Evolutionary conservation across 2,113 vertebrate genomes (phyloP), one percentile per base, ranked within the genome.

Genomic region (Prinia subflava): DNA sequence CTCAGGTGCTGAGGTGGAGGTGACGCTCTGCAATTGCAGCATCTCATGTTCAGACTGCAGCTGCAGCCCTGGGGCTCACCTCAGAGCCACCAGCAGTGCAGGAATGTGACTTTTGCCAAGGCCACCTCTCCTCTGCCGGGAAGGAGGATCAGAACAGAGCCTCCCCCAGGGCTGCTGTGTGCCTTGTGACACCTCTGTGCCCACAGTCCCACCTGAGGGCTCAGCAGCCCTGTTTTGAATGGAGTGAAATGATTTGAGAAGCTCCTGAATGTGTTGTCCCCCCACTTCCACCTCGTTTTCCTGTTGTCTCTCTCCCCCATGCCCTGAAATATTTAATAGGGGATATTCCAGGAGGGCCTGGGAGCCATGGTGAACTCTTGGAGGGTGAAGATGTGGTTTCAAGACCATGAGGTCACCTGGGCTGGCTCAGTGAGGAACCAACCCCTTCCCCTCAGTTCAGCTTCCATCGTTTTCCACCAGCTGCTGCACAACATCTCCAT

Each of bases 41-140:
- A 37, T 35, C 77, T 59, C 2, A 5, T 1, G 2, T 13, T 6
- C 0, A 1, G 13, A 25, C 9, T 0, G 0, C 0, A 4, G 3
- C 73, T 18, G 35, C 21, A 62, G 59, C 77, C 60, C 44, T 25
- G 1, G 49, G 27, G 16, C 74, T 44, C 39, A 10, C 13, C 90
- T 20, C 41, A 11, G 30, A 75, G 56, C 65, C 70, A 28, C 8
- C 52, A 53, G 49, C 33, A 35, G 7, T 8, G 37, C 5, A 67
- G 87, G 77, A 70, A 50, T 25, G 44, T 31, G 42, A 33, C 83
- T 74, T 59, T 31, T 28, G 27, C 41, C 63, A 59, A 15, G 73
- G 67, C 27, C 12, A 5, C 8, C 22, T 27, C 59, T 64, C n/a
- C 30, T 64, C 19, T 42, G 18, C 55, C 0, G 0, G 73, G 52